Percentiles rank a stretch among this genome's conserved stretches.
Evolutionary conservation across 30 jellyfish, hydroid and myxozoan species (phyloP).

Genomic region (Cassiopea xamachana): DNA sequence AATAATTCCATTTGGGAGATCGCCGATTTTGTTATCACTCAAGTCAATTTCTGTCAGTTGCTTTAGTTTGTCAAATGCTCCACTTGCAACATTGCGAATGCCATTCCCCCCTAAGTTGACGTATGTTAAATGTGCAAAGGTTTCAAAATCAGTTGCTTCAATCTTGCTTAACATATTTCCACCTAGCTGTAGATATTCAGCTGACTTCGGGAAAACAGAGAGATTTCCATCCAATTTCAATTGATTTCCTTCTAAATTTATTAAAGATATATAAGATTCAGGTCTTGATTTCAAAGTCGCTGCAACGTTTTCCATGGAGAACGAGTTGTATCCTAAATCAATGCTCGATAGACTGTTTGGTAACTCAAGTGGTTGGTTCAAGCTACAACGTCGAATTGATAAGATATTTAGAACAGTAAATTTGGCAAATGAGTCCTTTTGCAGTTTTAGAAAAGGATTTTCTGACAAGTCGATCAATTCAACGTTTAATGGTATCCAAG

Average conservation of each 20-base stretch:
- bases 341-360: neutral
- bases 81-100: neutral
- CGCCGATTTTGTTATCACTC: neutral
- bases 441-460: neutral
- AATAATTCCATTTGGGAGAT: neutral
- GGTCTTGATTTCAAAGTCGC: neutral
- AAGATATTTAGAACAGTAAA: neutral
- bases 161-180: neutral
- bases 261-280: neutral
- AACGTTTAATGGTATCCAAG: neutral
- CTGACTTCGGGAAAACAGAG: slow-evolving; percentile 9
- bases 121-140: neutral
- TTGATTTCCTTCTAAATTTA: neutral
- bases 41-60: neutral
- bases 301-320: neutral
- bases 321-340: neutral
- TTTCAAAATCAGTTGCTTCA: neutral
- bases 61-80: slow-evolving; percentile 11
- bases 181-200: neutral
- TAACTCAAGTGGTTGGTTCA: neutral
- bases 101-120: neutral
- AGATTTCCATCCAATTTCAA: slow-evolving; percentile 11
- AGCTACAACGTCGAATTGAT: neutral
- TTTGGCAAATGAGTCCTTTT: neutral
- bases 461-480: neutral